Conservation (phyloP, 2,888 invertebrate species). For the Trichopoda pennipes region DNA sequence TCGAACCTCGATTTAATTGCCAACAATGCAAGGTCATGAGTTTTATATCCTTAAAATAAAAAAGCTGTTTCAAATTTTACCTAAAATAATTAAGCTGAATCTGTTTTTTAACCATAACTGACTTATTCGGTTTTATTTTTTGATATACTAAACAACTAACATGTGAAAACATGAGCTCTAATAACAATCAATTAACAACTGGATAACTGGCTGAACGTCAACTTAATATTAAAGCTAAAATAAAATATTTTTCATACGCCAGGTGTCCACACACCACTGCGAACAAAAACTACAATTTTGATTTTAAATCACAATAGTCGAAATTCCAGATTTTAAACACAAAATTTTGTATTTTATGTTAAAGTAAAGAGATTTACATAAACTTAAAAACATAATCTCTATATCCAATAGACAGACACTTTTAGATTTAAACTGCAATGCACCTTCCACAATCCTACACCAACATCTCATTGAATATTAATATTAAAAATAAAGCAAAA, state of each 20-base stretch:
- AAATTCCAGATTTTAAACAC: slow-evolving; percentile 33
- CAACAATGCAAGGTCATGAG: too few relatives aligned
- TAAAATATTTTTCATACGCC: slow-evolving; percentile 31
- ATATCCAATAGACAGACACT: slow-evolving; percentile 48
- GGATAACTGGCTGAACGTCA: background rate
- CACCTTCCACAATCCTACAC: slow-evolving; percentile 56
- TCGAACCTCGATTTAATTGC: too few relatives aligned
- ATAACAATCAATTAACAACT: slow-evolving; percentile 9
- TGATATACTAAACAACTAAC: too few relatives aligned
- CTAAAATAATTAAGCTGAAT: too few relatives aligned
- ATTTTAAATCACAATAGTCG: background rate
- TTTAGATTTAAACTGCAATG: slow-evolving; percentile 50
- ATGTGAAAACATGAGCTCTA: too few relatives aligned
- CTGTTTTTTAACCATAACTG: too few relatives aligned
- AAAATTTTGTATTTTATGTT: slow-evolving; percentile 37
- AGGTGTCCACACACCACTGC: background rate
- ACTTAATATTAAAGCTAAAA: slow-evolving; percentile 4
- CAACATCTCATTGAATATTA: slow-evolving; percentile 68
- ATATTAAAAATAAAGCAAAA: slow-evolving; percentile 47
- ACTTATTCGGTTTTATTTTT: too few relatives aligned
- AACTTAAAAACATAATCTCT: slow-evolving; percentile 64
- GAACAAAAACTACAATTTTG: background rate
- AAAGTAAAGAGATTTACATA: slow-evolving; percentile 52
- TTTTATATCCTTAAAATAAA: too few relatives aligned
- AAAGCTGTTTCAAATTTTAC: too few relatives aligned